Evolutionary conservation across 2,113 vertebrate genomes (phyloP).

Genomic region (Erythrocercus mccallii): DNA sequence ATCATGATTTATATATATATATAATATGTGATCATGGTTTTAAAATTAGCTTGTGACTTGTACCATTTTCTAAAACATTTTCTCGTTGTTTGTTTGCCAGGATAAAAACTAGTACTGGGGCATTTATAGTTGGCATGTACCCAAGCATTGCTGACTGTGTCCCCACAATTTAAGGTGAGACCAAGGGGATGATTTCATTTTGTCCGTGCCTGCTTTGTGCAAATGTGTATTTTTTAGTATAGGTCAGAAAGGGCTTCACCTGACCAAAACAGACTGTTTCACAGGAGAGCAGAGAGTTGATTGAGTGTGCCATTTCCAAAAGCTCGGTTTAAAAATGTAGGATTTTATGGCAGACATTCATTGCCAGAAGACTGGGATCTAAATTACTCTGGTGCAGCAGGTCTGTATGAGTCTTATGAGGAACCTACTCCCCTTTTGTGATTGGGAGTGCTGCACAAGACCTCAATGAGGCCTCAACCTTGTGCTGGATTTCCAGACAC

Average conservation of each 20-base stretch:
- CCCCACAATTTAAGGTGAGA: background rate
- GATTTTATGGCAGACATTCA: background rate
- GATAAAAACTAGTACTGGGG: background rate
- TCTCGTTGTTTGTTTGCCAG: background rate
- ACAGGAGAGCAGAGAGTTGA: background rate
- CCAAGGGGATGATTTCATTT: accelerated
- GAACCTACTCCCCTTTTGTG: background rate
- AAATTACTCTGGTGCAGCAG: accelerated
- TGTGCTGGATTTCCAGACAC: background rate
- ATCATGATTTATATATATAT: background rate
- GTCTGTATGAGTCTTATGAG: accelerated
- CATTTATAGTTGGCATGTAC: background rate
- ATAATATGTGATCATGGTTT: background rate
- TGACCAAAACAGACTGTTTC: background rate
- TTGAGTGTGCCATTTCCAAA: background rate
- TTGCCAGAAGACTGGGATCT: background rate
- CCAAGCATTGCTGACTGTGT: background rate
- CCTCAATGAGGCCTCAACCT: background rate
- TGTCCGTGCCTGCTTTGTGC: background rate
- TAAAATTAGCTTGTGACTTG: background rate
- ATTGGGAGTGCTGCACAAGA: background rate
- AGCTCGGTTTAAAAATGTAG: background rate
- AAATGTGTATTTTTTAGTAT: background rate
- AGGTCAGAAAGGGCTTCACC: background rate
- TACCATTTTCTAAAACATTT: background rate